A percentile compares a stretch with the other conserved stretches of the same genome.
Conservation (phyloP, 1,140 invertebrate species). For the Eurosta solidaginis region DNA sequence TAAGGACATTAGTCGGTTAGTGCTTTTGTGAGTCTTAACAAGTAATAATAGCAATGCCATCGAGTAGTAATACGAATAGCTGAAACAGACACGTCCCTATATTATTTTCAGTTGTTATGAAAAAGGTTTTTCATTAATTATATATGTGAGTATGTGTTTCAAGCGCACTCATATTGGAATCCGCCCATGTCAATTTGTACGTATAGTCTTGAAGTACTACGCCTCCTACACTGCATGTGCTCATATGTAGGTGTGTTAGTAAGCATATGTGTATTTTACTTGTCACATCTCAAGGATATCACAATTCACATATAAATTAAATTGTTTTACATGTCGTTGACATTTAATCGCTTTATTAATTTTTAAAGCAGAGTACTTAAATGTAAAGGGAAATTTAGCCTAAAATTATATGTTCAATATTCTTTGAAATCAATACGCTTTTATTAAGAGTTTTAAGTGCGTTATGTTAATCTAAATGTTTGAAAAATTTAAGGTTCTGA, state of each 20-base stretch:
- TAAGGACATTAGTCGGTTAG: constrained; percentile 22
- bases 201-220: background rate
- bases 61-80: constrained; percentile 2
- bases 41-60: background rate
- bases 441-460: no score
- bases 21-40: background rate
- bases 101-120: background rate
- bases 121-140: background rate
- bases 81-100: constrained; percentile 1
- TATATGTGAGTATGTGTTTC: background rate
- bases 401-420: no score
- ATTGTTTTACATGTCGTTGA: background rate
- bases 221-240: background rate
- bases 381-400: no score
- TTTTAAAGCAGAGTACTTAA: background rate
- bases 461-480: no score
- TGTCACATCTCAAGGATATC: constrained; percentile 18
- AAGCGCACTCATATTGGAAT: no score
- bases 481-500: no score
- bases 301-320: constrained; percentile 29
- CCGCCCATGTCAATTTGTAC: background rate
- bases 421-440: no score
- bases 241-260: background rate
- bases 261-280: background rate
- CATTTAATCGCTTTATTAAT: constrained; percentile 29